Percentiles rank a stretch among this genome's conserved stretches.
Conservation (phyloP, 1,140 invertebrate species). For the Charaxes varanes region DNA sequence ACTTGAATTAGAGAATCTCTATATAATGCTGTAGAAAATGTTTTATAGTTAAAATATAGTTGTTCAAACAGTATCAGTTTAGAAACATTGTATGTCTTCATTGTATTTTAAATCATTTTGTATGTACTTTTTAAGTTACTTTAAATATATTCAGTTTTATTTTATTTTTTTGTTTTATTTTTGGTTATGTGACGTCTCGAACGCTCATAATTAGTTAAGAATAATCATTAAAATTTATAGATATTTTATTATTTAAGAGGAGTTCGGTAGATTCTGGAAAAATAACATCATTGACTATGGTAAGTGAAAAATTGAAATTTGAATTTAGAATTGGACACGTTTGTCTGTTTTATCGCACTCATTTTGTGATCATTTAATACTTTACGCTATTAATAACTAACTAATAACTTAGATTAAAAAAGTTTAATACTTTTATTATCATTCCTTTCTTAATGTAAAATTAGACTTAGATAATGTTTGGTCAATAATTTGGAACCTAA, state of each 20-base stretch:
- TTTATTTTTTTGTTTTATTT: slow-evolving; percentile 69
- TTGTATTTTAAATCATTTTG: slow-evolving; percentile 49
- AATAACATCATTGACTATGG: slow-evolving; percentile 13
- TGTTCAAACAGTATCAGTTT: slow-evolving; percentile 21
- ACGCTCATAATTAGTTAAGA: slow-evolving; percentile 16
- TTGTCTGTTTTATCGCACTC: slow-evolving; percentile 19
- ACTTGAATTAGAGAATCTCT: slow-evolving; percentile 56
- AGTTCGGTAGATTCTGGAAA: slow-evolving; percentile 13
- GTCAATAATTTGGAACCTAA: no score
- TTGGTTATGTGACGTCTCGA: slow-evolving; percentile 44
- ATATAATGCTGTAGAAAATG: slow-evolving; percentile 15
- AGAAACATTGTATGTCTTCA: slow-evolving; percentile 39
- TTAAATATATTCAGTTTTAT: slow-evolving; percentile 74
- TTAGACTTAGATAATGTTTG: no score
- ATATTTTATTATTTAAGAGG: slow-evolving; percentile 16
- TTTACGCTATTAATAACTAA: no score
- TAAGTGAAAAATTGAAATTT: slow-evolving; percentile 21
- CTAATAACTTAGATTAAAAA: not conserved
- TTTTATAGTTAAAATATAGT: slow-evolving; percentile 4
- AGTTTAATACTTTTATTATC: no score
- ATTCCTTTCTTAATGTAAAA: no score
- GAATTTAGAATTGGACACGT: slow-evolving; percentile 11
- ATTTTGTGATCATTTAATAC: no score
- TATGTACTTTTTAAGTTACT: slow-evolving; percentile 47
- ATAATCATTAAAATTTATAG: no score